These are phyloP conservation scores for Barnardius zonarius DNA, from an alignment of 2,113 vertebrate genomes.

Conservation along the genomic window DNA sequence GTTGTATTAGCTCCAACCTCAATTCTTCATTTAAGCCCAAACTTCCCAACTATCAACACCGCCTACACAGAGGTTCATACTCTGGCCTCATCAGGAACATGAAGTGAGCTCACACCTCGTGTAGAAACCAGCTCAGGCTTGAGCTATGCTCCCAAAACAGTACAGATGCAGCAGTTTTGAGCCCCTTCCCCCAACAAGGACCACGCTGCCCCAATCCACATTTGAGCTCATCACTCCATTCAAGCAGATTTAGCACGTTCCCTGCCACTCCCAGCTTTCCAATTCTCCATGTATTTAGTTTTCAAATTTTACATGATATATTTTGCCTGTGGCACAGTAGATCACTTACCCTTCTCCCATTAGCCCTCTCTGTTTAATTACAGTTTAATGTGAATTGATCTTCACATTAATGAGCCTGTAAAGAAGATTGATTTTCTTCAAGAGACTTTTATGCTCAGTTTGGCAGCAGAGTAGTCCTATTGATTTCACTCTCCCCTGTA, in stretches of 20 bases:
- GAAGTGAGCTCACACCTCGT: not conserved
- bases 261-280: not conserved
- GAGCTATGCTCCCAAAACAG: not conserved
- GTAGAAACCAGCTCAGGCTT: not conserved
- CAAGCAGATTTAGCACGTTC: not conserved
- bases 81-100: not conserved
- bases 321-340: not conserved
- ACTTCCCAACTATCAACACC: not conserved
- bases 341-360: not conserved
- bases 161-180: not conserved
- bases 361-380: conserved; percentile 67
- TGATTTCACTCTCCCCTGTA: conserved; percentile 56
- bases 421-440: conserved; percentile 65
- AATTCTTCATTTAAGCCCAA: not conserved
- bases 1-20: not conserved
- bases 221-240: not conserved
- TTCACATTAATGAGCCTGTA: conserved; percentile 66
- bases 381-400: conserved; percentile 68
- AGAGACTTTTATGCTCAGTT: conserved; percentile 48
- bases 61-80: not conserved
- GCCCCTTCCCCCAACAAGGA: not conserved
- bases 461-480: conserved; percentile 53
- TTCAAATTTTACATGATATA: not conserved
- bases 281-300: not conserved
- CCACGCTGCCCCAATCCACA: not conserved